phyloP scores from a whole-genome alignment of 2,113 vertebrate genomes.

The Rostratula benghalensis region DNA sequence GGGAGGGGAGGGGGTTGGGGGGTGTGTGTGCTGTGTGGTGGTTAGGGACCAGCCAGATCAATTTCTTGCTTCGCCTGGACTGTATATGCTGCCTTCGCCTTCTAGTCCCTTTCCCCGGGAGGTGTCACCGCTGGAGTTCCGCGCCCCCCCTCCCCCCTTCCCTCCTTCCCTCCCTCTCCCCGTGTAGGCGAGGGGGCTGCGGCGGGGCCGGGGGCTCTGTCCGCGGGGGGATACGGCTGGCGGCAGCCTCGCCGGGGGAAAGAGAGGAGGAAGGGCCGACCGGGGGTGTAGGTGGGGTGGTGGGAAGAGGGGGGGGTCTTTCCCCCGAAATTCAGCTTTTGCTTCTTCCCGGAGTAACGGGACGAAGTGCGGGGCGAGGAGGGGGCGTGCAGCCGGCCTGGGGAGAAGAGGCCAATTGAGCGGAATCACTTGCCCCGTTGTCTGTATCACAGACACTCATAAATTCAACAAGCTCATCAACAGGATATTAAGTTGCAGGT shows the following conservation, averaged over 20 bases:
- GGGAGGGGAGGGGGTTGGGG: too few relatives aligned
- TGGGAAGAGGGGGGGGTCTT: not conserved
- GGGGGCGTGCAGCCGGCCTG: not conserved
- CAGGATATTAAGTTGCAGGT: conserved; percentile 86
- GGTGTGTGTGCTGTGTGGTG: too few relatives aligned
- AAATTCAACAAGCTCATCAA: conserved; percentile 88
- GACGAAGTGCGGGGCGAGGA: not conserved
- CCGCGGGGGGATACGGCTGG: not conserved
- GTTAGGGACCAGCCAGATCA: not conserved
- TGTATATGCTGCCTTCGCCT: not conserved
- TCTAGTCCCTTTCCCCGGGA: not conserved
- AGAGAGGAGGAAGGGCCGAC: not conserved
- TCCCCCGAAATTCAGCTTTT: not conserved
- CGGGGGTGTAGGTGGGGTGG: not conserved
- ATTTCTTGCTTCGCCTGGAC: not conserved
- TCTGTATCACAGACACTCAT: conserved; percentile 68
- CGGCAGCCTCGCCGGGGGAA: not conserved
- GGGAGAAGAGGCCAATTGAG: not conserved
- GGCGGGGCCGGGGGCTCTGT: not conserved
- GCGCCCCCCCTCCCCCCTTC: too few relatives aligned
- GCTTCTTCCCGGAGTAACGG: not conserved
- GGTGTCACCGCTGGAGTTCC: not conserved
- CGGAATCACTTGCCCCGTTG: conserved; percentile 36
- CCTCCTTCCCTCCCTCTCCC: not conserved
- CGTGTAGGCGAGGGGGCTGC: not conserved